Conservation (phyloP, 1,140 invertebrate genomes). For the Camponotus pennsylvanicus region DNA sequence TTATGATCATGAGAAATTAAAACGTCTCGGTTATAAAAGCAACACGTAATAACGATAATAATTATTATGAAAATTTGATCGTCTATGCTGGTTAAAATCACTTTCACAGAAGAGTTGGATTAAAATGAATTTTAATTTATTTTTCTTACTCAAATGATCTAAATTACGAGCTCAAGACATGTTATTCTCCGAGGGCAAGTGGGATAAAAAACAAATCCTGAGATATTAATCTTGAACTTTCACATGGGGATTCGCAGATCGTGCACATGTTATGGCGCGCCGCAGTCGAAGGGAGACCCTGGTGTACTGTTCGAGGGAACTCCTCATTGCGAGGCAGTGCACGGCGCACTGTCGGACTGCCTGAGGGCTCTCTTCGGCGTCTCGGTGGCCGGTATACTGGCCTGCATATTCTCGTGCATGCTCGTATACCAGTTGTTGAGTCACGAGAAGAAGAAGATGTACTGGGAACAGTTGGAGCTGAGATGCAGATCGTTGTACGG, state of each 20-base stretch:
- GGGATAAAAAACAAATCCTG: too few species aligned
- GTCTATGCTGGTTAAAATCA: neutral
- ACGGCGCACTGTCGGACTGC: conserved; percentile 94
- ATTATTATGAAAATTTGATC: conserved; percentile 9
- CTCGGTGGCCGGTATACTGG: conserved; percentile 94
- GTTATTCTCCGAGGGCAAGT: neutral
- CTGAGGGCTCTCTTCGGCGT: conserved; percentile 95
- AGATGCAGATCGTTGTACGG: conserved; percentile 92
- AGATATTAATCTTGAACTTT: conserved; percentile 19
- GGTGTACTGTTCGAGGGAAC: conserved; percentile 92
- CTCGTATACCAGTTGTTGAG: conserved; percentile 95
- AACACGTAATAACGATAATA: neutral
- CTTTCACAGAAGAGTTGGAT: neutral
- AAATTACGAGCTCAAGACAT: neutral
- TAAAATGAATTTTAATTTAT: neutral
- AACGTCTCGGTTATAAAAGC: neutral
- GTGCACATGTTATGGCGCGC: conserved; percentile 84
- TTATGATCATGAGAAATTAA: neutral
- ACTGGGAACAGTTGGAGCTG: conserved; percentile 96
- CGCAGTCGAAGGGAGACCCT: conserved; percentile 79
- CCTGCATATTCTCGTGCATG: conserved; percentile 97
- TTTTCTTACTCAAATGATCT: neutral
- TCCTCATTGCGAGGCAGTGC: conserved; percentile 94
- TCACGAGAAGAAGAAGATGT: conserved; percentile 97
- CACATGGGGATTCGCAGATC: conserved; percentile 75